Percentiles rank a stretch among this genome's conserved stretches.
Conservation (phyloP, 1,140 invertebrate species). For the Pseudoatta argentina region DNA sequence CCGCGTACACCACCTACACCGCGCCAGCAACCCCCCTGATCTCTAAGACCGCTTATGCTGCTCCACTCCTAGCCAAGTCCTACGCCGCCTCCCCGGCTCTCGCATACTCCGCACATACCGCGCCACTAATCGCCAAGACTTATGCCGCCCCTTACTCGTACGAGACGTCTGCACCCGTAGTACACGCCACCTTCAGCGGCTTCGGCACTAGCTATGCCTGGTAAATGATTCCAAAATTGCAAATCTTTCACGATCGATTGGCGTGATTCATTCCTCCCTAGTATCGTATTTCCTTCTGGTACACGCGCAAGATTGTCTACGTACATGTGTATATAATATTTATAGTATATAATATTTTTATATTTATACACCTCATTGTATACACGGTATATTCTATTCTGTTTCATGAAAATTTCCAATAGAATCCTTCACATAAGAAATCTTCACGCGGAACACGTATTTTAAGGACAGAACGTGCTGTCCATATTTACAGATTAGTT, state of each 20-base stretch:
- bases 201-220: slow-evolving; percentile 85
- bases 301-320: slow-evolving; percentile 3
- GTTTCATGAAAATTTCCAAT: neutral
- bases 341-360: slow-evolving; percentile 43
- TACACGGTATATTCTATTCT: neutral
- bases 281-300: neutral
- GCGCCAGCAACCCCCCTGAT: slow-evolving; percentile 58
- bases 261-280: neutral
- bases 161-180: slow-evolving; percentile 48
- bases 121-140: slow-evolving; percentile 62
- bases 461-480: neutral
- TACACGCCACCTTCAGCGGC: slow-evolving; percentile 84
- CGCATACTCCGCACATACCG: slow-evolving; percentile 70
- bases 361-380: slow-evolving; percentile 38
- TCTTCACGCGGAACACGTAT: neutral
- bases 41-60: slow-evolving; percentile 38
- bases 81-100: slow-evolving; percentile 59
- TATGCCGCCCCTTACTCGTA: slow-evolving; percentile 57
- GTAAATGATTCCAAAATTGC: slow-evolving; percentile 73
- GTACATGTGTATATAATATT: slow-evolving; percentile 45
- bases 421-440: neutral
- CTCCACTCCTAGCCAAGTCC: slow-evolving; percentile 31
- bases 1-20: slow-evolving; percentile 66
- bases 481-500: slow-evolving; percentile 1
- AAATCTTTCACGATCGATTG: neutral